phyloP scores from a whole-genome alignment of 2,113 vertebrate species.

The Oceanites oceanicus region DNA sequence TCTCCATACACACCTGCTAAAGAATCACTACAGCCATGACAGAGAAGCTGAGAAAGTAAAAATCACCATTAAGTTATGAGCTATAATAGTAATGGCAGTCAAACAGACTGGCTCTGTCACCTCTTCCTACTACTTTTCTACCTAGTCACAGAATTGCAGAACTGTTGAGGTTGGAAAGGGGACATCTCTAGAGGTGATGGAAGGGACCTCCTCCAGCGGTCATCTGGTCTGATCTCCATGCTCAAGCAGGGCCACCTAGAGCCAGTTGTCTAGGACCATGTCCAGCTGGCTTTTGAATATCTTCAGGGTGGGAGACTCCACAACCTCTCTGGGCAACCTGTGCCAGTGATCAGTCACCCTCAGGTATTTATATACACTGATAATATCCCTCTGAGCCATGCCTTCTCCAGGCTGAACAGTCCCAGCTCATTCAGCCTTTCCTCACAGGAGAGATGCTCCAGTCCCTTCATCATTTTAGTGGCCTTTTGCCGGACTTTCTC shows the following conservation, averaged over 20 bases:
- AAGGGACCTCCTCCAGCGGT: neutral
- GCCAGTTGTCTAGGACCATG: neutral
- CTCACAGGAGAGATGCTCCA: neutral
- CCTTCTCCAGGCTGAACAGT: neutral
- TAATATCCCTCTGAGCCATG: neutral
- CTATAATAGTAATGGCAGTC: neutral
- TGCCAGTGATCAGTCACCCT: neutral
- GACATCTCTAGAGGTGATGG: neutral
- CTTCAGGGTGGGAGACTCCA: neutral
- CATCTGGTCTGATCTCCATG: neutral
- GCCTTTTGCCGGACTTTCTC: neutral
- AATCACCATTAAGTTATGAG: neutral
- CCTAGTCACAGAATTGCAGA: neutral
- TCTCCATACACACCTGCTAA: neutral
- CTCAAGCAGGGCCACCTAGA: neutral
- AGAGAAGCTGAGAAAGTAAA: neutral
- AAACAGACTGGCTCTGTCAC: neutral
- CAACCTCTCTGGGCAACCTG: no score
- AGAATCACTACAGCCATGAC: neutral
- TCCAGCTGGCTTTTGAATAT: neutral
- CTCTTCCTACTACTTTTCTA: neutral
- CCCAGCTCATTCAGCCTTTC: neutral
- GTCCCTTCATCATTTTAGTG: neutral
- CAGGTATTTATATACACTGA: neutral
- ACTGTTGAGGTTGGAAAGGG: neutral